Conservation (phyloP, 2,888 invertebrate genomes). For the Morpho achilles region DNA sequence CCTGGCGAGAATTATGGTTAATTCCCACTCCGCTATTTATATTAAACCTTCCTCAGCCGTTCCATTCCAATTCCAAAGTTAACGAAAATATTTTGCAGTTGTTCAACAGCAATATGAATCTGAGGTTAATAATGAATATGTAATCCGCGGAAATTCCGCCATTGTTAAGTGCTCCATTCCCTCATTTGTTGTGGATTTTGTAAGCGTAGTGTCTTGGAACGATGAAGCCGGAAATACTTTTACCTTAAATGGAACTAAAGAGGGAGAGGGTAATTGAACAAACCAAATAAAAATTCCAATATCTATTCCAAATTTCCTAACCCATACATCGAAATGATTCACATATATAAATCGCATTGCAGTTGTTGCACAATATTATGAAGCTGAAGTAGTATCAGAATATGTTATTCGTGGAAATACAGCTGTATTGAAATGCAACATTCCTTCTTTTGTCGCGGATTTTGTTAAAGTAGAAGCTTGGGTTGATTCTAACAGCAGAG, state of each 20-base stretch:
- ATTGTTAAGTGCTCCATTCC: conserved; percentile 94
- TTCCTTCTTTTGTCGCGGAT: conserved; percentile 94
- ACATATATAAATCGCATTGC: conserved; percentile 42
- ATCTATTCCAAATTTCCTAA: conserved; percentile 11
- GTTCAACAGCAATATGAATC: conserved; percentile 94
- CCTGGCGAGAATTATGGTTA: conserved; percentile 82
- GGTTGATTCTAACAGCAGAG: conserved; percentile 83
- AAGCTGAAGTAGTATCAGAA: conserved; percentile 93
- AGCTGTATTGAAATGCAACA: conserved; percentile 92
- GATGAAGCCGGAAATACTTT: conserved; percentile 84
- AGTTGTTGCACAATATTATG: conserved; percentile 94
- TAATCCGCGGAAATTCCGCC: conserved; percentile 93
- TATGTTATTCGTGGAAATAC: conserved; percentile 94
- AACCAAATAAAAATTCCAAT: conserved; percentile 2
- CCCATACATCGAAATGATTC: not conserved
- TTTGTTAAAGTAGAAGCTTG: conserved; percentile 94
- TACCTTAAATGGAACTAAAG: conserved; percentile 50
- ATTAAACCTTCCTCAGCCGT: conserved; percentile 5
- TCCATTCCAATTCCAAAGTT: conserved; percentile 25
- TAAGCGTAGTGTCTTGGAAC: conserved; percentile 91
- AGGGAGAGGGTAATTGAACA: conserved; percentile 54
- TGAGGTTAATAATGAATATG: conserved; percentile 95
- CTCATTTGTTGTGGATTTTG: conserved; percentile 95
- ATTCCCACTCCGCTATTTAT: conserved; percentile 26
- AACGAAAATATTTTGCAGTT: conserved; percentile 76